phyloP scores from a whole-genome alignment of 2,113 vertebrate genomes.

The Mus spicilegus region DNA sequence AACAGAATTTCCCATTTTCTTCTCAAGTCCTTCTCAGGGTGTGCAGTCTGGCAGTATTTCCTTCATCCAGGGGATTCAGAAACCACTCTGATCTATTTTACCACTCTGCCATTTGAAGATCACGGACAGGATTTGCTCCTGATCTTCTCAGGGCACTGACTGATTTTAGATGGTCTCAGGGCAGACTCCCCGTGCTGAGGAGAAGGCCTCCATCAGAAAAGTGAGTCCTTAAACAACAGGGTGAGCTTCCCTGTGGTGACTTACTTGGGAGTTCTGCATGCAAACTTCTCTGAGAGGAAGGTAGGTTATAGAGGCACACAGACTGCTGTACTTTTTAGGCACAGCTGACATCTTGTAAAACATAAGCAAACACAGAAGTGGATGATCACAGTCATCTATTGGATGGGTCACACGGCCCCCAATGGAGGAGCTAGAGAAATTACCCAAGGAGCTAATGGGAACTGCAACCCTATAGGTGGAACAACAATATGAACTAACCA shows the following conservation, averaged over 20 bases:
- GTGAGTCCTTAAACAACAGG: background rate
- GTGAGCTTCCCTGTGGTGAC: background rate
- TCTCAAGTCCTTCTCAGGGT: background rate
- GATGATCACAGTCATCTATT: too few relatives aligned
- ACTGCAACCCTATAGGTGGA: too few relatives aligned
- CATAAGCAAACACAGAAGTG: background rate
- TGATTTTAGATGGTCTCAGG: background rate
- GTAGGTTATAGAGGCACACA: background rate
- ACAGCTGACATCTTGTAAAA: background rate
- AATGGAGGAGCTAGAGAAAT: too few relatives aligned
- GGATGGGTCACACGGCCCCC: too few relatives aligned
- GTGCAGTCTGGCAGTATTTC: background rate
- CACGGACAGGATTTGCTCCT: background rate
- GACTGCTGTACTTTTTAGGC: background rate
- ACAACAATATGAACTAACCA: too few relatives aligned
- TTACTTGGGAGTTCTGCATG: background rate
- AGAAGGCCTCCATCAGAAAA: background rate
- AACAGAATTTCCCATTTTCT: conserved; percentile 41
- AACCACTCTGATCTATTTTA: background rate
- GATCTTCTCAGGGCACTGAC: background rate
- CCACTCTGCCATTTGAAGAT: background rate
- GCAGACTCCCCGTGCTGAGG: background rate
- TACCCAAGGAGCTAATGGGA: too few relatives aligned
- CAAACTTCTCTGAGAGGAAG: background rate
- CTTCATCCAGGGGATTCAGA: background rate